These are phyloP conservation scores for Vidua macroura DNA, from an alignment of 2,113 vertebrate species.

Conservation along the genomic window DNA sequence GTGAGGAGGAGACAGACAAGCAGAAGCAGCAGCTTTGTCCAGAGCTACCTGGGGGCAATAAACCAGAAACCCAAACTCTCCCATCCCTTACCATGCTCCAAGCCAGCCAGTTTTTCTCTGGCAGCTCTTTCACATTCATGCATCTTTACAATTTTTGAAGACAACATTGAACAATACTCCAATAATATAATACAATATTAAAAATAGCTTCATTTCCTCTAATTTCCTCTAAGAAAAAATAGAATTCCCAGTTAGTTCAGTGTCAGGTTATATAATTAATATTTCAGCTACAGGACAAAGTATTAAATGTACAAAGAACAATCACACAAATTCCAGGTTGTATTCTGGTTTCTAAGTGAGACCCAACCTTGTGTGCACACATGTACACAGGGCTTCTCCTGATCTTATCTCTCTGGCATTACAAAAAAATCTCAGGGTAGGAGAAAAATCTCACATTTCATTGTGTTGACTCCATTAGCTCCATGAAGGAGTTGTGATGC, in stretches of 20 bases:
- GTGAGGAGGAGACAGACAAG: background rate
- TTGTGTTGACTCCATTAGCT: background rate
- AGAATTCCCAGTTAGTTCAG: background rate
- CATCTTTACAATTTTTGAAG: background rate
- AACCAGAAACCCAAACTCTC: background rate
- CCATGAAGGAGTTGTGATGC: background rate
- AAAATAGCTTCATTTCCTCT: background rate
- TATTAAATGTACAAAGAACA: background rate
- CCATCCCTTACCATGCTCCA: background rate
- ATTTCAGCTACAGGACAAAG: conserved; percentile 3
- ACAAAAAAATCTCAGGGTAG: background rate
- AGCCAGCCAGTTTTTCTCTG: background rate
- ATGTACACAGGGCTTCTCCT: background rate
- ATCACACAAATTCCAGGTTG: background rate
- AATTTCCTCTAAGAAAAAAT: background rate
- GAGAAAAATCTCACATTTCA: background rate
- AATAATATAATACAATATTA: background rate
- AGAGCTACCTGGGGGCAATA: background rate
- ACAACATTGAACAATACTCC: background rate
- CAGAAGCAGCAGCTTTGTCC: background rate
- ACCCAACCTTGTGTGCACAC: background rate
- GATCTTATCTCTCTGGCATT: background rate
- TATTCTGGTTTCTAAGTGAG: background rate
- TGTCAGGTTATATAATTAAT: background rate
- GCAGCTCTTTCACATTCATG: background rate